Base-by-base conservation (phyloP, 64 coral and sea anemone genomes). In the Stichodactyla mertensii region DNA sequence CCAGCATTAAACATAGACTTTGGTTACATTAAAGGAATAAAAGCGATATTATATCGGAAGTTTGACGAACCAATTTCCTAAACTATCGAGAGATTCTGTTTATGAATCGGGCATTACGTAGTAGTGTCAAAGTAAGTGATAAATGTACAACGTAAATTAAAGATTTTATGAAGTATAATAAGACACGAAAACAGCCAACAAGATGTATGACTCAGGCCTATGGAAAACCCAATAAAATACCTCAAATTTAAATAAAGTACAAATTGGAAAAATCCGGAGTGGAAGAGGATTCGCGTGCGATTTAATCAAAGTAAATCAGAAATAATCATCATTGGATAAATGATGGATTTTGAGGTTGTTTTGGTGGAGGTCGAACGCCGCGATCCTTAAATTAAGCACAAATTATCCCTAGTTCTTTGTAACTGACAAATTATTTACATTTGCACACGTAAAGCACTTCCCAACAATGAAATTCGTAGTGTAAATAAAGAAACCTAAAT, bases 361-460 rank as follows among this genome's bases (percentile, higher is more conserved):
- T 74, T 74, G 64, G 64, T 36, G 26, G 24, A 74, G 69, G 69
- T 31, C 22, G 36, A 66, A n/a, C 62, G 8, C 62, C 62, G 62
- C 62, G 69, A 28, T 74, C 16, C 23, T 10, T 20, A 20, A 19
- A 81, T 52, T 54, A 54, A 18, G 18, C 51, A 36, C 78, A 54
- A 81, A 81, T 81, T 53, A 81, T 55, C 15, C 78, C 31, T 81
- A 52, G n/a, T 74, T 31, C 24, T 74, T 81, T 20, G 4, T 81
- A 55, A 81, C 7, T 81, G 78, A 55, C 53, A 81, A 81, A 7
- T 13, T 81, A 81, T 81, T 81, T 81, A 81, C 78, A 81, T 81
- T 81, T 81, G 14, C 12, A 16, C 78, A 52, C 14, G 0, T 79
- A 52, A 51, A 79, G 18, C 77, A 79, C 77, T 79, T 81, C 52